phyloP scores from a whole-genome alignment of 2,797 vertebrate genomes.

The Scleropages formosus region DNA sequence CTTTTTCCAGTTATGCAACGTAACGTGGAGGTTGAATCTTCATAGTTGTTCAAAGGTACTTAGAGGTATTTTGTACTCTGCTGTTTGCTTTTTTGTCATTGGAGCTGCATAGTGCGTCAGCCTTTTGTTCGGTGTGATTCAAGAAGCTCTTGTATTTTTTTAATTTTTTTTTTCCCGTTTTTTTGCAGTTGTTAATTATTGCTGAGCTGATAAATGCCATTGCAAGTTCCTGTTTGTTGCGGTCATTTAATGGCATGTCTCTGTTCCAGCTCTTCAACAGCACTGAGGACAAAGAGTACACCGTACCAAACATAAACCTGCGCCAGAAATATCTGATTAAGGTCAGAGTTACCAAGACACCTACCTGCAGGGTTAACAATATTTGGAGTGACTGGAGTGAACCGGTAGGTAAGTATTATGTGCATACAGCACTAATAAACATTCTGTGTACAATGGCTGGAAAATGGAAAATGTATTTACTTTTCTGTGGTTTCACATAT shows the following conservation, averaged over 20 bases:
- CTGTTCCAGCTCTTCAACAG: not conserved
- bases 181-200: not conserved
- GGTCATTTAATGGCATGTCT: not conserved
- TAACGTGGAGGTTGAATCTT: no score
- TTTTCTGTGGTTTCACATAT: no score
- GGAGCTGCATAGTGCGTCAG: not conserved
- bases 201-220: no score
- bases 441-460: no score
- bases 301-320: conserved; percentile 26
- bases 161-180: not conserved
- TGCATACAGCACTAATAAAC: not conserved
- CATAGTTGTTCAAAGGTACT: no score
- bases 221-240: not conserved
- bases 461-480: no score
- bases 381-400: conserved; percentile 65
- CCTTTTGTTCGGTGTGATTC: not conserved
- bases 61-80: no score
- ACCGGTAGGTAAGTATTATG: conserved; percentile 29
- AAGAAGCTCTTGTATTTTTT: not conserved
- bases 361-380: conserved; percentile 42
- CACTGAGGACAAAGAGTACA: not conserved
- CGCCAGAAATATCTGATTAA: conserved; percentile 40
- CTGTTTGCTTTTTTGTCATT: no score
- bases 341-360: conserved; percentile 52
- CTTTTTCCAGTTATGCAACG: no score